Conservation (phyloP, 2,797 vertebrate species). For the Enteromius anoplus region DNA sequence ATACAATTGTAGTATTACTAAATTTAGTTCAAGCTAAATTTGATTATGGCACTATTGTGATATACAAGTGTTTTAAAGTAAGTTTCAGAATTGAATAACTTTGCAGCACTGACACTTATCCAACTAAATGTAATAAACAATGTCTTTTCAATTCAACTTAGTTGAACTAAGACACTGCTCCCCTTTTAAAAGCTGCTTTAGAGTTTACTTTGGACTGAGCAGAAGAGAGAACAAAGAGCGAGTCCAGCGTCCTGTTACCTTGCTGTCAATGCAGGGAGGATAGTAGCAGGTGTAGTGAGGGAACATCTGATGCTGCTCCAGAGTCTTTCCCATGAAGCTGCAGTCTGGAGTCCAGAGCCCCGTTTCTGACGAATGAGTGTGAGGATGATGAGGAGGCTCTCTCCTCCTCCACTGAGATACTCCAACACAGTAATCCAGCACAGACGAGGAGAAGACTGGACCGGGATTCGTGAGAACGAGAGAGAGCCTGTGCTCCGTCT, state of each 20-base stretch:
- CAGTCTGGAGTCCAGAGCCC: conserved; percentile 76
- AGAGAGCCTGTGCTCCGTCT: conserved; percentile 14
- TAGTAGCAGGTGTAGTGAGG: conserved; percentile 99
- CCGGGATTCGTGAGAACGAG: background rate
- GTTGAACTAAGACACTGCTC: no score
- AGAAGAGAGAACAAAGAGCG: conserved; percentile 40
- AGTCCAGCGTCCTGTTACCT: conserved; percentile 78
- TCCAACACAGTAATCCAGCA: conserved; percentile 1
- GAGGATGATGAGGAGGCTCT: background rate
- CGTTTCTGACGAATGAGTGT: background rate
- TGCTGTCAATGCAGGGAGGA: conserved; percentile 97
- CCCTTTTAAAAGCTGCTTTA: no score
- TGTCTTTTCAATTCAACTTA: no score
- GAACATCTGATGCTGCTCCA: conserved; percentile 99
- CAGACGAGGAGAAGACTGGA: conserved; percentile 36
- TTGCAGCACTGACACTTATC: no score
- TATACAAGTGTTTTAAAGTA: no score
- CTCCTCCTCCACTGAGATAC: background rate
- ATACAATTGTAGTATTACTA: no score
- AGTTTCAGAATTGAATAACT: no score
- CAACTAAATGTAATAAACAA: no score
- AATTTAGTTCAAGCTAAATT: no score
- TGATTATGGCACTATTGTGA: no score
- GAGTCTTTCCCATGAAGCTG: conserved; percentile 99
- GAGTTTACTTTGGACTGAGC: no score